phyloP scores from a whole-genome alignment of 2,113 vertebrate species.

The Athene noctua region DNA sequence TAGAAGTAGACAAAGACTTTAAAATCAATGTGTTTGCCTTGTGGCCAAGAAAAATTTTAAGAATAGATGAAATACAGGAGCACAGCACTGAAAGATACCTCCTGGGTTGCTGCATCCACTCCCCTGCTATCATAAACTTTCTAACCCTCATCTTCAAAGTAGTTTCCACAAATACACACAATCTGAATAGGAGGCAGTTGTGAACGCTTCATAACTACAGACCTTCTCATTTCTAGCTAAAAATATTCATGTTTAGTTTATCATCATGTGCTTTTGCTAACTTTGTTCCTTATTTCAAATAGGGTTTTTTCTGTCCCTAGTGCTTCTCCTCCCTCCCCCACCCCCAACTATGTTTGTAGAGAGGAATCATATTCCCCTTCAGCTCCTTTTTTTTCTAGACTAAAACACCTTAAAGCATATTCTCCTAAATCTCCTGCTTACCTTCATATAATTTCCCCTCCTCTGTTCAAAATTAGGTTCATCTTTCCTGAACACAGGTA shows the following conservation, averaged over 20 bases:
- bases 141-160: not conserved
- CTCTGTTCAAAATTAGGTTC: not conserved
- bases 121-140: not conserved
- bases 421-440: not conserved
- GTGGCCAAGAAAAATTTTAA: not conserved
- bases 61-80: not conserved
- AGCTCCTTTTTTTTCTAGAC: not conserved
- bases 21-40: constrained; percentile 12
- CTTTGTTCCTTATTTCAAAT: not conserved
- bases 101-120: not conserved
- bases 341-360: not conserved
- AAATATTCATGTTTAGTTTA: not conserved
- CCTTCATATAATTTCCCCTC: not conserved
- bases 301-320: not conserved
- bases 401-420: not conserved
- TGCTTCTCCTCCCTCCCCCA: not conserved
- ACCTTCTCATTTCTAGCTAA: not conserved
- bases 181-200: not conserved
- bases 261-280: not conserved
- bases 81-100: not conserved
- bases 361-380: not conserved
- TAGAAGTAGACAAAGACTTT: not conserved
- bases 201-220: not conserved
- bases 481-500: not conserved
- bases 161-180: not conserved